Evolutionary conservation across 2,113 vertebrate species (phyloP).

Genomic region (Rhinoderma darwinii): DNA sequence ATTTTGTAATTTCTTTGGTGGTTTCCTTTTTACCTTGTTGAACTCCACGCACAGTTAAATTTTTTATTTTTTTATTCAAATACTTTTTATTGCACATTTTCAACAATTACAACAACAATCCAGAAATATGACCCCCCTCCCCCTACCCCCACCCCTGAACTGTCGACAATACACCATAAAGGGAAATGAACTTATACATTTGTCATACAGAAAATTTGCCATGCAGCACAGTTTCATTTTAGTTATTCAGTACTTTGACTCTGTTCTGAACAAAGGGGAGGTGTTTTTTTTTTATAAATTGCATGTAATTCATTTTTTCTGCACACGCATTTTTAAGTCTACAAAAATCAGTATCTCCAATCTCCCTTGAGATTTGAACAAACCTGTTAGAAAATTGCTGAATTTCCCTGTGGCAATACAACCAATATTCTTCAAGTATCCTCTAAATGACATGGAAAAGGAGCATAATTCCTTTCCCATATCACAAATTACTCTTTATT

Average conservation of each 20-base stretch:
- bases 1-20: no score
- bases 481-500: slow-evolving; percentile 17
- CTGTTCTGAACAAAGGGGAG: neutral
- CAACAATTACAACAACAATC: no score
- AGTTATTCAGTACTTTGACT: neutral
- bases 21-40: neutral
- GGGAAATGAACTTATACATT: no score
- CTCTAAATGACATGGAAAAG: slow-evolving; percentile 17
- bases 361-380: slow-evolving; percentile 23
- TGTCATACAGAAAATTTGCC: no score
- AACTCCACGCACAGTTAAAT: neutral
- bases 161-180: no score
- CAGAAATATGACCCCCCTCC: no score
- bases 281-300: slow-evolving; percentile 1
- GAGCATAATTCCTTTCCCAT: neutral
- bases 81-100: no score
- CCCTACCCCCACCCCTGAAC: no score
- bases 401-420: slow-evolving; percentile 46
- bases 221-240: neutral
- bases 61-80: no score
- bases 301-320: neutral
- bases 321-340: neutral
- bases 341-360: neutral
- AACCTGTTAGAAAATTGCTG: slow-evolving; percentile 42
- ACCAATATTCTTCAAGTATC: slow-evolving; percentile 45